Percentiles rank a stretch among this genome's conserved stretches.
These are phyloP conservation scores for Grus americana DNA, from an alignment of 2,113 vertebrate genomes.

Conservation along the genomic window DNA sequence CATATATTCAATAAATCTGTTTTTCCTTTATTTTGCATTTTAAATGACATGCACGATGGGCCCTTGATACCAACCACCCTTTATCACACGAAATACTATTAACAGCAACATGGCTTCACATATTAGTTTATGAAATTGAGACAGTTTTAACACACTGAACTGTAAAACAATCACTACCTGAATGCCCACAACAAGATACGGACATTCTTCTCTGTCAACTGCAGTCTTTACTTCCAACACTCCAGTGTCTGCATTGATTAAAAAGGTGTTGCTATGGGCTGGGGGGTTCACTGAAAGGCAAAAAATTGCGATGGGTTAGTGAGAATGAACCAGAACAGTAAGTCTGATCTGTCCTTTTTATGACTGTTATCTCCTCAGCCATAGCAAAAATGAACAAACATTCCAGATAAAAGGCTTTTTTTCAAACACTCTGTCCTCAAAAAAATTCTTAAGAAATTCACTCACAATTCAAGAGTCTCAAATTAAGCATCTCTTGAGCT, in stretches of 20 bases:
- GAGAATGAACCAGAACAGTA: background rate
- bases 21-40: background rate
- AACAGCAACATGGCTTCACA: background rate
- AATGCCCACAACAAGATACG: constrained; percentile 65
- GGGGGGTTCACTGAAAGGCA: constrained; percentile 68
- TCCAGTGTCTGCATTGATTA: constrained; percentile 58
- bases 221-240: constrained; percentile 50
- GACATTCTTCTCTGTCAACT: constrained; percentile 77
- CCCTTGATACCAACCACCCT: background rate
- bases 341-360: background rate
- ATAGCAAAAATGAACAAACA: background rate
- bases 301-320: background rate
- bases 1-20: background rate
- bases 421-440: background rate
- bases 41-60: background rate
- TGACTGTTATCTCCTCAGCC: background rate
- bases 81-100: background rate
- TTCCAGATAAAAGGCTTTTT: background rate
- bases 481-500: background rate
- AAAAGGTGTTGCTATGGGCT: constrained; percentile 40
- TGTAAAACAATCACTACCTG: constrained; percentile 65
- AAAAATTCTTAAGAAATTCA: background rate
- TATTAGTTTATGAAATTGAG: background rate
- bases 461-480: background rate
- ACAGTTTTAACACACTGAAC: background rate